Conservation (phyloP, 1,140 invertebrate species). For the Camponotus vicinus region DNA sequence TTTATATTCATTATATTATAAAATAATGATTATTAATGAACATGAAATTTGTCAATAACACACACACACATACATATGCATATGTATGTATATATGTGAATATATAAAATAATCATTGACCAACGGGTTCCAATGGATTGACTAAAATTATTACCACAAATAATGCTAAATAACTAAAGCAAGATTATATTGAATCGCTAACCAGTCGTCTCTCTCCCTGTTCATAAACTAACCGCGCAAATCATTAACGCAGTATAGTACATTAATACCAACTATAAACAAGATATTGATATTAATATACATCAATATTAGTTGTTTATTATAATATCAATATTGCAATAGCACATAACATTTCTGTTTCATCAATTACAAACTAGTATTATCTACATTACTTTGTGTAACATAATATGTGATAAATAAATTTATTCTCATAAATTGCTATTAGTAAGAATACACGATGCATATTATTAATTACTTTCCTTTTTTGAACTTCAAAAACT, state of each 20-base stretch:
- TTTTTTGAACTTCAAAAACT: background rate
- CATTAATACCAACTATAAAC: constrained; percentile 20
- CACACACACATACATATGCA: too few species aligned
- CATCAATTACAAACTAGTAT: background rate
- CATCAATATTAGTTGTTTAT: background rate
- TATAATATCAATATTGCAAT: background rate
- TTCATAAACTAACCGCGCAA: background rate
- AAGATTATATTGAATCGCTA: constrained; percentile 25
- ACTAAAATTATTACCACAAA: background rate
- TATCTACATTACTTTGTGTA: background rate
- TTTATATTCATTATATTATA: background rate
- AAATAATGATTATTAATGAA: background rate
- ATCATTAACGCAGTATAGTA: background rate
- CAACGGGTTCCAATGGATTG: background rate
- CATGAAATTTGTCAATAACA: background rate
- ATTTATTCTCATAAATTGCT: background rate
- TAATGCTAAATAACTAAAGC: background rate
- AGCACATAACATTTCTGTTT: background rate
- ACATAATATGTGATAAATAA: background rate
- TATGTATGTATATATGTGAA: background rate
- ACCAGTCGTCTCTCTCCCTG: background rate
- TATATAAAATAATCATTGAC: background rate
- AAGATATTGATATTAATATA: constrained; percentile 42
- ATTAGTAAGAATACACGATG: background rate
- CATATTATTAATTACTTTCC: background rate